Percentiles rank a stretch among this genome's conserved stretches.
Conservation (phyloP, 2,888 invertebrate species). For the Isoperla grammatica region DNA sequence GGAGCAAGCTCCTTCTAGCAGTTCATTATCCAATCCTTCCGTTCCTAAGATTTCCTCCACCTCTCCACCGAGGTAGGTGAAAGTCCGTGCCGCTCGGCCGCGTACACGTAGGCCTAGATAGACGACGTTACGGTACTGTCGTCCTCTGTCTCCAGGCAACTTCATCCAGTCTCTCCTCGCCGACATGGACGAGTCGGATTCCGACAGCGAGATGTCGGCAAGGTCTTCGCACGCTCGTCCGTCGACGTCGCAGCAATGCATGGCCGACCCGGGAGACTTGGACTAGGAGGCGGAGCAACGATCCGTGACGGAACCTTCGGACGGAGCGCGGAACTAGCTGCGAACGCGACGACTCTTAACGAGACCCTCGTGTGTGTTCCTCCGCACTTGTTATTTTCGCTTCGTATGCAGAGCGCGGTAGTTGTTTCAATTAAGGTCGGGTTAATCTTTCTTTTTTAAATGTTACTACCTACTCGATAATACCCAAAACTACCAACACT, state of each 20-base stretch:
- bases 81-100: background rate
- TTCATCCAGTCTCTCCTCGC: constrained; percentile 58
- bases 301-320: background rate
- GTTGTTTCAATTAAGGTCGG: background rate
- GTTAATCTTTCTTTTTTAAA: no score
- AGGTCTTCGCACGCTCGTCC: constrained; percentile 12
- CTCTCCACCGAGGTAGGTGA: background rate
- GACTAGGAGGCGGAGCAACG: constrained; percentile 28
- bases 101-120: background rate
- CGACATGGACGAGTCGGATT: constrained; percentile 56
- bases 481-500: no score
- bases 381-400: background rate
- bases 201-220: constrained; percentile 48
- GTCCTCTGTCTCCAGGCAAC: constrained; percentile 47
- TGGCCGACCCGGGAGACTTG: constrained; percentile 28
- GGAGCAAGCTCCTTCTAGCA: no score
- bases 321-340: background rate
- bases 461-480: no score
- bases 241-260: constrained; percentile 25
- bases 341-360: background rate
- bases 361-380: background rate
- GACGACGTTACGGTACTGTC: no score
- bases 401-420: background rate
- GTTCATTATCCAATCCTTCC: no score
- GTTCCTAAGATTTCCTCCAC: background rate